Conservation (phyloP, 2,888 invertebrate species). For the Meteorus colon region DNA sequence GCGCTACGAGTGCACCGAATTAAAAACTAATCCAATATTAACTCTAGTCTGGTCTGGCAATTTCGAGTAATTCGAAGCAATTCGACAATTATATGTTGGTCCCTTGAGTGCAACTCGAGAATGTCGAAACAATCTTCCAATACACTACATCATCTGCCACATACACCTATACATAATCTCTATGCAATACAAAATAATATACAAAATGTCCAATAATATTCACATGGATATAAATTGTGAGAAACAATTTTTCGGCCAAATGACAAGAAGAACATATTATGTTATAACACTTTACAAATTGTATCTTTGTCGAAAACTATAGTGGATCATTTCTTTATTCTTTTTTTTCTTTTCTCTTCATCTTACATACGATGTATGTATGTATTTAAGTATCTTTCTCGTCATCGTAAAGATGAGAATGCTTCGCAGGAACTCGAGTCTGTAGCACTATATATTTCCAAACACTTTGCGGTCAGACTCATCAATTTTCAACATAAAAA, state of each 20-base stretch:
- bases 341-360: too few species aligned
- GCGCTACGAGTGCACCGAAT: conserved; percentile 54
- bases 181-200: too few species aligned
- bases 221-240: too few species aligned
- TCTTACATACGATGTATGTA: too few species aligned
- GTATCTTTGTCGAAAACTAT: too few species aligned
- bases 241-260: too few species aligned
- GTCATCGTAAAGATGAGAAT: conserved; percentile 53
- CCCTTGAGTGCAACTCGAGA: conserved; percentile 37
- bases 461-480: conserved; percentile 63
- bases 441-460: conserved; percentile 63
- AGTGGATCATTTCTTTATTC: too few species aligned
- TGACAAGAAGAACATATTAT: too few species aligned
- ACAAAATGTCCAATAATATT: too few species aligned
- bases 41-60: conserved; percentile 54
- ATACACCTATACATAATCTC: background rate
- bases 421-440: conserved; percentile 46
- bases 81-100: conserved; percentile 59
- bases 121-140: conserved; percentile 19
- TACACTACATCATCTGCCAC: conserved; percentile 22
- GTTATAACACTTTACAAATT: too few species aligned
- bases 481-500: conserved; percentile 8
- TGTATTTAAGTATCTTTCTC: conserved; percentile 47
- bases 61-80: conserved; percentile 43
- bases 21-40: conserved; percentile 68